Percentiles rank a stretch among this genome's conserved stretches.
phyloP scores from a whole-genome alignment of 2,797 vertebrate species.

The Ceyx erithaca region DNA sequence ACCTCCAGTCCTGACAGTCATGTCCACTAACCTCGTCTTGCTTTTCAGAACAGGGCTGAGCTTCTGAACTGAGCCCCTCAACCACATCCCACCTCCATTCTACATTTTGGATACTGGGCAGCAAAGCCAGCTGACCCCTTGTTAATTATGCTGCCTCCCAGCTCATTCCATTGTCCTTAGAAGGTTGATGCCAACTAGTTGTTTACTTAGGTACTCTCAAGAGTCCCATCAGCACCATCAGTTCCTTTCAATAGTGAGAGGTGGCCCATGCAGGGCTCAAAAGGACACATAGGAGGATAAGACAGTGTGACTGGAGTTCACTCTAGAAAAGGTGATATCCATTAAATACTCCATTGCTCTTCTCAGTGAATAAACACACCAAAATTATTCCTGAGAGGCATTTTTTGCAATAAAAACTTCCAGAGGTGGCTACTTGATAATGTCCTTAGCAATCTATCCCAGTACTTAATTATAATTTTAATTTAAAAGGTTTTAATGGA shows the following conservation, averaged over 20 bases:
- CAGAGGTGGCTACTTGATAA: neutral
- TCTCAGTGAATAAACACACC: neutral
- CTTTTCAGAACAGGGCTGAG: neutral
- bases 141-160: neutral
- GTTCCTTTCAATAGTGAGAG: neutral
- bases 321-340: neutral
- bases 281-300: neutral
- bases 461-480: neutral
- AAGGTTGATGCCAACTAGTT: neutral
- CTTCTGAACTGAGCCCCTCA: neutral
- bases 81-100: accelerated
- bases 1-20: neutral
- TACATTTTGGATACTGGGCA: neutral
- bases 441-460: neutral
- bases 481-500: neutral
- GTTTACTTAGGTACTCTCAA: neutral
- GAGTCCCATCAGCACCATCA: neutral
- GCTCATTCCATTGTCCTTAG: neutral
- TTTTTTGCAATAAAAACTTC: neutral
- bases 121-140: neutral
- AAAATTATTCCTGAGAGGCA: neutral
- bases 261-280: neutral
- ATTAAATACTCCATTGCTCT: neutral
- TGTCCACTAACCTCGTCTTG: neutral
- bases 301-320: neutral